Evolutionary conservation across 35 echinoderm and acorn worm species (phyloP), one percentile per base, ranked within the genome.

Genomic region (Lytechinus variegatus): DNA sequence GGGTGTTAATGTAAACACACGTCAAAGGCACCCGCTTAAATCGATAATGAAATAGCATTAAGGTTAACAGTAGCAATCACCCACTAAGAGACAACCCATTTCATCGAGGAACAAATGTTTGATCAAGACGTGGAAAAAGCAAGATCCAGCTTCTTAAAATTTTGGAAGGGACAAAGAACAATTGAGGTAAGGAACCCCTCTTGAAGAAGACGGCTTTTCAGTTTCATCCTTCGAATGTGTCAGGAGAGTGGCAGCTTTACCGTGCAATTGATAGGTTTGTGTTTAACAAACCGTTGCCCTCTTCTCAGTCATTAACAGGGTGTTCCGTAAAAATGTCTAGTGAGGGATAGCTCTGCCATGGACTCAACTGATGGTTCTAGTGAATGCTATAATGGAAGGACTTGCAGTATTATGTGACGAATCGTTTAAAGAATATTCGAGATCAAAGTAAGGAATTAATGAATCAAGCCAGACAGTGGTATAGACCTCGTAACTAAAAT

Each of bases 181-280:
- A 71, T 13, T 21, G 13, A 21, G 19, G 61, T 13, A 16, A 71
- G 14, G 19, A 24, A 71, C 19, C 61, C 14, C 61, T 71, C 61
- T 71, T 71, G 61, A 13, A 21, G 61, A 5, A 71, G 14, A 71
- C 13, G 61, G 14, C 61, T 71, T 71, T 71, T 71, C 61, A 71
- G 12, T 71, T 5, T 71, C 51, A 89, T 11, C 87, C 87, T 89
- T 89, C 87, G 87, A 89, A 53, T 51, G 87, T 53, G 28, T 51
- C 52, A 29, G 10, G 87, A 9, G 52, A 89, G 52, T 89, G 87
- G 87, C 24, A 12, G 87, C 27, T 89, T 89, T 89, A 53, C 87
- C 87, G 19, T 89, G 87, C 87, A 89, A 89, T 89, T 89, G 87
- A 89, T 89, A 89, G 28, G 87, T 89, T 89, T 89, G 87, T 89